These are phyloP conservation scores for Neoarius graeffei DNA, from an alignment of 2,113 vertebrate species.

Conservation along the genomic window DNA sequence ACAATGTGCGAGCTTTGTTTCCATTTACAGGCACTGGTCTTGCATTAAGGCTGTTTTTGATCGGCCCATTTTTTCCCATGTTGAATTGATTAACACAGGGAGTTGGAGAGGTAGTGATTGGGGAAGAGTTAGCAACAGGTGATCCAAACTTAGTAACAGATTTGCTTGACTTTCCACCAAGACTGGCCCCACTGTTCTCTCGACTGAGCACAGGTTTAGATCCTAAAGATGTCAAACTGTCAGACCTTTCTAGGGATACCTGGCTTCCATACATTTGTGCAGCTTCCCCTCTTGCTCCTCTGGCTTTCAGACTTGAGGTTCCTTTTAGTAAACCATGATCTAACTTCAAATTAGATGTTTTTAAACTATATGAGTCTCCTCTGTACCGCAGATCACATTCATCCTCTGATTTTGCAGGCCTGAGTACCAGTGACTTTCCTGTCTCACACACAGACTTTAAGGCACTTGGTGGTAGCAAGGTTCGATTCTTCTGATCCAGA, in stretches of 20 bases:
- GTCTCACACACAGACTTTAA: conserved; percentile 77
- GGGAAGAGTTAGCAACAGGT: conserved; percentile 75
- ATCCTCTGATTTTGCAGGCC: conserved; percentile 68
- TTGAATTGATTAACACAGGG: conserved; percentile 54
- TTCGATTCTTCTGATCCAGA: conserved; percentile 85
- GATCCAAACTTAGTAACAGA: conserved; percentile 84
- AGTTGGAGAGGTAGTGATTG: conserved; percentile 73
- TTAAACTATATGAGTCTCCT: conserved; percentile 70
- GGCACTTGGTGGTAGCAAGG: conserved; percentile 73
- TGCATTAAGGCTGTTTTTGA: conserved; percentile 72
- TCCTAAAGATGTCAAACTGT: conserved; percentile 77
- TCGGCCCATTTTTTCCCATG: conserved; percentile 71
- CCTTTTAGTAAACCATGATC: conserved; percentile 57
- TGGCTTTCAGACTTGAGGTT: conserved; percentile 80
- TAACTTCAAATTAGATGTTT: conserved; percentile 75
- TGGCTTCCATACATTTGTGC: conserved; percentile 80
- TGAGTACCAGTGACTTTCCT: conserved; percentile 59
- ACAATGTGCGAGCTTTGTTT: conserved; percentile 81
- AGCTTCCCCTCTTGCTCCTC: conserved; percentile 74
- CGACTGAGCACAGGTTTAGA: conserved; percentile 74
- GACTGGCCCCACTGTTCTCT: conserved; percentile 78
- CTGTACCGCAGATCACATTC: conserved; percentile 67
- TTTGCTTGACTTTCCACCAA: conserved; percentile 77
- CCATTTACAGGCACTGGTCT: conserved; percentile 71
- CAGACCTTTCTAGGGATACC: conserved; percentile 85